Evolutionary conservation across 2,797 vertebrate species (phyloP).

Genomic region (Geotrypetes seraphini): DNA sequence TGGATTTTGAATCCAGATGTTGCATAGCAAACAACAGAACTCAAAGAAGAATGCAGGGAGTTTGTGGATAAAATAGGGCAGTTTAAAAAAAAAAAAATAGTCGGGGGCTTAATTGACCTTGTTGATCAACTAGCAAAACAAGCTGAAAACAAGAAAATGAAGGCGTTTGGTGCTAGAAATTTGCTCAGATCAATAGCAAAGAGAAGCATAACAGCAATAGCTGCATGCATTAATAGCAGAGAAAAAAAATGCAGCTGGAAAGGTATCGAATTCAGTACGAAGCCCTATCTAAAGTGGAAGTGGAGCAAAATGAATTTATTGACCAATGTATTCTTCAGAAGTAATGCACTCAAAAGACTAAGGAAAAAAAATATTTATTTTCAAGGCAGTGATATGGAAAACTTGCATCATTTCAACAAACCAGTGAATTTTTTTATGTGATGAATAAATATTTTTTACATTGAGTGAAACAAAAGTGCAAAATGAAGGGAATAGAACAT

Average conservation of each 20-base stretch:
- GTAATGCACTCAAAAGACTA: slow-evolving; percentile 41
- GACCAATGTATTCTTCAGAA: slow-evolving; percentile 97
- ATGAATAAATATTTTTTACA: slow-evolving; percentile 16
- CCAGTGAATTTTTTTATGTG: no score
- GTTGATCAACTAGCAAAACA: no score
- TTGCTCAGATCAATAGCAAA: no score
- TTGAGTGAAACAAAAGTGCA: not conserved
- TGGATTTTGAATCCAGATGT: slow-evolving; percentile 80
- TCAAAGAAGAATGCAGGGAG: slow-evolving; percentile 85
- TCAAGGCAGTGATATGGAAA: not conserved
- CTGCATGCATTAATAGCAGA: no score
- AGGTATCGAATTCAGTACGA: slow-evolving; percentile 92
- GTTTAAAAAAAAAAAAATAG: no score
- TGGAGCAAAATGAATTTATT: slow-evolving; percentile 95
- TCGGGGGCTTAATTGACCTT: no score
- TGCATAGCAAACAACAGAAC: slow-evolving; percentile 74
- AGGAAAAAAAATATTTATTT: slow-evolving; percentile 2
- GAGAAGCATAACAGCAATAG: no score
- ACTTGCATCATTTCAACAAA: slow-evolving; percentile 27
- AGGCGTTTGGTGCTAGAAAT: no score
- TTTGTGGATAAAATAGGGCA: no score
- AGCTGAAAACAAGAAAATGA: no score
- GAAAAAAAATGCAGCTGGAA: no score
- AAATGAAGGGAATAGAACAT: not conserved
- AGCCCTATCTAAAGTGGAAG: slow-evolving; percentile 86